Evolutionary conservation across 2,797 vertebrate genomes (phyloP).

Genomic region (Gadopsis bispinosus): DNA sequence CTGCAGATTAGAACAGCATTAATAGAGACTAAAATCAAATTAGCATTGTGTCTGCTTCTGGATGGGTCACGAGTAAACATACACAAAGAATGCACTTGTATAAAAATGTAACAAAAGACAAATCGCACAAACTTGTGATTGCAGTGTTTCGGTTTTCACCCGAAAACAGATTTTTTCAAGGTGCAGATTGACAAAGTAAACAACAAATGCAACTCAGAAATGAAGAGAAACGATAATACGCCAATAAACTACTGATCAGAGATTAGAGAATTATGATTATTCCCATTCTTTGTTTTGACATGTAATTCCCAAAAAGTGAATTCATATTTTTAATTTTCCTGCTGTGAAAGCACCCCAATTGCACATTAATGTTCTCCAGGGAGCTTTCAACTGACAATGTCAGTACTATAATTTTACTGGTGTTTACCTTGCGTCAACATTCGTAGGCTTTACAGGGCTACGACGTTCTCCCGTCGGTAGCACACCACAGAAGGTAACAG

Average conservation of each 20-base stretch:
- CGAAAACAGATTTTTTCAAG: not conserved
- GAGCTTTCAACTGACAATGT: not conserved
- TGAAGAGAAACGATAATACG: not conserved
- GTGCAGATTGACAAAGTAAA: not conserved
- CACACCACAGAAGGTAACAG: no score
- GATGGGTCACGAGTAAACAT: conserved; percentile 24
- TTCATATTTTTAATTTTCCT: not conserved
- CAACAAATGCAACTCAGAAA: not conserved
- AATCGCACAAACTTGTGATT: not conserved
- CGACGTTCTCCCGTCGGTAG: not conserved
- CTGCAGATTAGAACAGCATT: conserved; percentile 58
- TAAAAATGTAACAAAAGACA: not conserved
- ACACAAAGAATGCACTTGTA: not conserved
- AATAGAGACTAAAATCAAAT: conserved; percentile 60
- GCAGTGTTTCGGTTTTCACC: not conserved
- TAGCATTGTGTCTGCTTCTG: conserved; percentile 32
- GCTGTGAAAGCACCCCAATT: not conserved
- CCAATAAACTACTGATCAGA: not conserved
- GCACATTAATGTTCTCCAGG: no score
- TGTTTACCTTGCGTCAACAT: not conserved
- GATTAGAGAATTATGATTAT: not conserved
- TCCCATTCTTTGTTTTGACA: not conserved
- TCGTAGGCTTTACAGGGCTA: not conserved
- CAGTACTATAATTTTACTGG: not conserved
- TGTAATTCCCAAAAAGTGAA: no score